These are phyloP conservation scores for Engraulis encrasicolus DNA, from an alignment of 2,113 vertebrate genomes.

Conservation along the genomic window DNA sequence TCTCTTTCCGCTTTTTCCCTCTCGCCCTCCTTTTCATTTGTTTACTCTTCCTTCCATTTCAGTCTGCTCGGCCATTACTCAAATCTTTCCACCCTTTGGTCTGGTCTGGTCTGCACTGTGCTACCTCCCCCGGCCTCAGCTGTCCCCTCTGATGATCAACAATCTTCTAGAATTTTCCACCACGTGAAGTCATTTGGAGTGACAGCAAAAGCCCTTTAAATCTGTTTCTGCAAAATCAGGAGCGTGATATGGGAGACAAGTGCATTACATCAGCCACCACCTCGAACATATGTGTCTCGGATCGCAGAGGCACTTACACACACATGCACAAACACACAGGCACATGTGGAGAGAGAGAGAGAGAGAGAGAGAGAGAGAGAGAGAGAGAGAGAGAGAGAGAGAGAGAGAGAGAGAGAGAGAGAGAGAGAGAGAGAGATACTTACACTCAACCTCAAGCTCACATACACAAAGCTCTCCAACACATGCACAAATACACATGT, in stretches of 20 bases:
- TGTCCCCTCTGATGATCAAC: not conserved
- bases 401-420: too few relatives aligned
- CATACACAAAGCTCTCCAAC: too few relatives aligned
- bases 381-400: too few relatives aligned
- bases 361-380: too few relatives aligned
- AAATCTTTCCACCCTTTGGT: not conserved
- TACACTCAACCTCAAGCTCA: too few relatives aligned
- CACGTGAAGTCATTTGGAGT: not conserved
- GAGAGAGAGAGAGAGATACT: too few relatives aligned
- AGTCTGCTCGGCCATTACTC: not conserved
- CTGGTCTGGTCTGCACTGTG: not conserved
- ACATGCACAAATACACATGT: not conserved
- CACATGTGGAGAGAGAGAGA: not conserved
- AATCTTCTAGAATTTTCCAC: slow-evolving; percentile 12
- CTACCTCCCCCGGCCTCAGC: not conserved
- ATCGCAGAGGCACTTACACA: not conserved
- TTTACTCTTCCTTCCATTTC: not conserved
- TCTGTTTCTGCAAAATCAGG: slow-evolving; percentile 5
- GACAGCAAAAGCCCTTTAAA: slow-evolving; percentile 9
- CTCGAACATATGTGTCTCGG: not conserved
- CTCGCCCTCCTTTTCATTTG: not conserved
- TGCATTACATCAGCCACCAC: not conserved
- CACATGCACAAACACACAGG: not conserved
- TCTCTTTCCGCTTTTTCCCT: not conserved
- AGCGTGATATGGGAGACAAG: slow-evolving; percentile 8